Evolutionary conservation across 2,888 invertebrate genomes (phyloP).

Genomic region (Drosophila cognata): DNA sequence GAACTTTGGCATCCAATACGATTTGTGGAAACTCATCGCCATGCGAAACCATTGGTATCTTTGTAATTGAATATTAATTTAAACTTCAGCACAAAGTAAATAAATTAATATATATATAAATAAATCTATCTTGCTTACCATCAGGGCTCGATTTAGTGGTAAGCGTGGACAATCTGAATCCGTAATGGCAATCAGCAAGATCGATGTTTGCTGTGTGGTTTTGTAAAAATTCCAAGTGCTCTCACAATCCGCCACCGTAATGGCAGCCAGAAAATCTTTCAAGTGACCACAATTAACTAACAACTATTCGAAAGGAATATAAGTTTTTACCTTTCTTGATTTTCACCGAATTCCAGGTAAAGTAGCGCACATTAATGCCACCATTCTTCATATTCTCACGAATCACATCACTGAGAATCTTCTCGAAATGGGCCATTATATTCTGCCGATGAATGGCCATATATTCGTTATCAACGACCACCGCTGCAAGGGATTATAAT

Average conservation of each 20-base stretch:
- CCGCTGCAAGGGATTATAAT: constrained; percentile 85
- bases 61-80: background rate
- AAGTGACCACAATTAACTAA: background rate
- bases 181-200: constrained; percentile 91
- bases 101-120: background rate
- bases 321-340: constrained; percentile 88
- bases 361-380: constrained; percentile 89
- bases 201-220: constrained; percentile 87
- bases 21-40: constrained; percentile 92
- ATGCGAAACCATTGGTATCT: constrained; percentile 88
- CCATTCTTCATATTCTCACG: constrained; percentile 89
- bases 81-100: background rate
- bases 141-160: constrained; percentile 89
- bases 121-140: constrained; percentile 82
- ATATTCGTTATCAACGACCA: constrained; percentile 90
- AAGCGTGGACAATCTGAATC: constrained; percentile 92
- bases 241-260: constrained; percentile 90
- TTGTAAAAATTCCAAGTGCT: constrained; percentile 91
- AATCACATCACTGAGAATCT: constrained; percentile 88
- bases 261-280: constrained; percentile 89
- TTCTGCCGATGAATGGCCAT: constrained; percentile 88
- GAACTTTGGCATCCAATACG: constrained; percentile 90
- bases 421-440: constrained; percentile 87
- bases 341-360: constrained; percentile 89
- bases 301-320: background rate